Evolutionary conservation across 2,113 vertebrate species (phyloP).

Genomic region (Ramphastos sulfuratus): DNA sequence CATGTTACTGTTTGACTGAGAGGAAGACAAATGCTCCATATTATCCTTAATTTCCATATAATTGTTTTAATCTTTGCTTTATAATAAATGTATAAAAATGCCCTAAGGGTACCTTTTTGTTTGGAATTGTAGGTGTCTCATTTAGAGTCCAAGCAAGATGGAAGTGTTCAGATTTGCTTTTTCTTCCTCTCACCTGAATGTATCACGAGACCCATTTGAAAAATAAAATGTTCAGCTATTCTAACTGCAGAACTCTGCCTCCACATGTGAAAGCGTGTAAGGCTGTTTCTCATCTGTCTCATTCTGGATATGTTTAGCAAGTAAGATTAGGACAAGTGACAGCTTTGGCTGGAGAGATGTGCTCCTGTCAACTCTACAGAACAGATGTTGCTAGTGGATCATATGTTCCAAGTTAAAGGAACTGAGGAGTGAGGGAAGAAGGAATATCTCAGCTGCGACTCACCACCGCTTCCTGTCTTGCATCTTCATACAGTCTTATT

Average conservation of each 20-base stretch:
- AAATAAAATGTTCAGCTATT: background rate
- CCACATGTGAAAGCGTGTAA: background rate
- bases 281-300: background rate
- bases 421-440: background rate
- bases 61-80: constrained; percentile 80
- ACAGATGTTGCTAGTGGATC: background rate
- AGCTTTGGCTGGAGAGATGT: background rate
- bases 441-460: background rate
- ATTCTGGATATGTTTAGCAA: background rate
- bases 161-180: constrained; percentile 45
- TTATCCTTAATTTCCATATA: constrained; percentile 81
- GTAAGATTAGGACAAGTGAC: constrained; percentile 3
- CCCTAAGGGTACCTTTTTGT: constrained; percentile 60
- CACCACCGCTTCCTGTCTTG: background rate
- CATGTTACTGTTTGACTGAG: constrained; percentile 66
- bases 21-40: constrained; percentile 76
- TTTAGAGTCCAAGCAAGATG: constrained; percentile 53
- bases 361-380: background rate
- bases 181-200: constrained; percentile 47
- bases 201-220: constrained; percentile 6
- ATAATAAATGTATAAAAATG: constrained; percentile 71
- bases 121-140: constrained; percentile 71
- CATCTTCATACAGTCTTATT: background rate
- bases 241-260: background rate
- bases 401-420: background rate